Evolutionary conservation across 2,888 invertebrate species (phyloP), one percentile per base, ranked within the genome.

Genomic region (Thecophora atra): DNA sequence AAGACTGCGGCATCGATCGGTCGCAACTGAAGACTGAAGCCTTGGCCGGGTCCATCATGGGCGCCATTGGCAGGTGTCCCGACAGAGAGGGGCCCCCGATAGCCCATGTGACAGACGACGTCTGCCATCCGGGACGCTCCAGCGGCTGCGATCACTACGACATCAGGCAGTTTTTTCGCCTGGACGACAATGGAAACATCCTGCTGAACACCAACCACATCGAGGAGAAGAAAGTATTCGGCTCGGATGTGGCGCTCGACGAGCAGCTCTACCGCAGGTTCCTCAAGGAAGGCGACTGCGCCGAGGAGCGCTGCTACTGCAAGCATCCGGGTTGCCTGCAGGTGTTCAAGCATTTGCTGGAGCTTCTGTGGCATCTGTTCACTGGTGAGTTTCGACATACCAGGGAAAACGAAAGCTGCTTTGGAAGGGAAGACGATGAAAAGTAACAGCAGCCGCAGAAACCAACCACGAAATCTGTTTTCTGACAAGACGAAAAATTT

Each of bases 141-240:
- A 78, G 73, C 65, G 76, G 75, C 75, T 81, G 82, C 74, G 86
- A 85, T 79, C 85, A 84, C 69, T 86, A 83, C 62, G 85, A 86
- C 72, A 83, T 86, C 70, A 83, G 83, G 72, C 79, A 85, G 77
- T 86, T 85, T 81, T 87, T 87, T 78, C 86, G 83, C 65, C 82
- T 87, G 67, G 85, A 85, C 77, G 87, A 87, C 63, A 78, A 83
- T 73, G 87, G 87, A 75, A 86, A 83, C 78, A 86, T 86, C 51
- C 75, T 86, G 77, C 72, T 86, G 37, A 83, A 81, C 72, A 83
- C 83, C 71, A 74, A 79, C 71, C 86, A 87, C 76, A 84, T 87
- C 28, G 77, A 78, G 1, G 87, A 85, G 70, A 79, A 80, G 17
- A 80, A 80, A 64, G 84, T 84, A 0, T 78, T 78, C 71, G 85